phyloP scores from a whole-genome alignment of 2,888 invertebrate species.

The Thymelicus acteon region DNA sequence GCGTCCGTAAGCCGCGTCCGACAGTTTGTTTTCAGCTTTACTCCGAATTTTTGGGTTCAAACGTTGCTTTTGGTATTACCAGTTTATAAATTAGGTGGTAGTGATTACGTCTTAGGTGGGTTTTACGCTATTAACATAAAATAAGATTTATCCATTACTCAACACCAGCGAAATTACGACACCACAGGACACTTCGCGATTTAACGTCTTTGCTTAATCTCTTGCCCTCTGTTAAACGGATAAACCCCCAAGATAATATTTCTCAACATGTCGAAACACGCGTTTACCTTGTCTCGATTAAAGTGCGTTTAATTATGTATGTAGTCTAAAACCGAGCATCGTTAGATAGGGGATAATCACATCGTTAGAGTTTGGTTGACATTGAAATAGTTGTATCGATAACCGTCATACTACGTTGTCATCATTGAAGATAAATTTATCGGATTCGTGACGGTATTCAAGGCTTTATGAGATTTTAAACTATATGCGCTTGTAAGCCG shows the following conservation, averaged over 20 bases:
- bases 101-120: too few species aligned
- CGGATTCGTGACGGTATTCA: constrained; percentile 20
- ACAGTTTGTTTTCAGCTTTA: too few species aligned
- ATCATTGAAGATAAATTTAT: constrained; percentile 12
- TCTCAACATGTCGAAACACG: constrained; percentile 24
- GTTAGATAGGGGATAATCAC: constrained; percentile 9
- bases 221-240: constrained; percentile 23
- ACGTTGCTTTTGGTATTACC: too few species aligned
- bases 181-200: constrained; percentile 1
- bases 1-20: too few species aligned
- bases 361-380: constrained; percentile 15
- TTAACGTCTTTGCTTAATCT: constrained; percentile 13
- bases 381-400: constrained; percentile 20
- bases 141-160: not conserved
- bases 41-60: too few species aligned
- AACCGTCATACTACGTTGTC: constrained; percentile 6
- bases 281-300: constrained; percentile 32
- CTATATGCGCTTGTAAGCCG: not conserved
- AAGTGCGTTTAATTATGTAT: constrained; percentile 31
- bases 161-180: constrained; percentile 6
- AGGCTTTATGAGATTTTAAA: constrained; percentile 15
- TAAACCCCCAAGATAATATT: constrained; percentile 27
- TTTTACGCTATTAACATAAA: too few species aligned
- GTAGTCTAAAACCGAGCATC: constrained; percentile 29
- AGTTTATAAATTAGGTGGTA: too few species aligned